Evolutionary conservation across 1,140 invertebrate species (phyloP), one percentile per base, ranked within the genome.

Genomic region (Himalopsyche phryganea): DNA sequence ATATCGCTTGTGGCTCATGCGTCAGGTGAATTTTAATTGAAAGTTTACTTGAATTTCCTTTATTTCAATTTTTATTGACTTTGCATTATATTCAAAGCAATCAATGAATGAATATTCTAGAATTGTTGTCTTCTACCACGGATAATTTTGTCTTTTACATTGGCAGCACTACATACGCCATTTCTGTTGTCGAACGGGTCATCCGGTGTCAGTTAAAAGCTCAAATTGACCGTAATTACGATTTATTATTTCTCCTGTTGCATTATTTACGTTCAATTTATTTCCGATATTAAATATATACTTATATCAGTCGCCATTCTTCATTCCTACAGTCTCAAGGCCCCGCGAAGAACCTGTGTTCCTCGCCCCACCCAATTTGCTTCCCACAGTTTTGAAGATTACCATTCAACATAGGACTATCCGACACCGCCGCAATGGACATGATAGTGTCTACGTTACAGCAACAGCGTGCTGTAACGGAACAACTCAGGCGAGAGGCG

Each of bases 401-500:
- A 19, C 40, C 57, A 19, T 19, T 58, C 75, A 85, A 75, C 81
- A 87, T 88, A 88, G 86, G 85, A 80, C 85, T 89, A 73, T 89
- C 86, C 77, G 86, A 89, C 76, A 89, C 86, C 67, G 85, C 86
- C 79, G 84, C 90, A 80, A 90, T 90, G 87, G 88, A 90, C 81
- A 90, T 91, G 88, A 89, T 91, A 84, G 90, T 91, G 78, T 88
- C 90, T 59, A 92, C 85, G 71, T 79, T 94, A 65, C 91, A 94
- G 75, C 92, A 96, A 75, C 94, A 96, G 76, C 85, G 92, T 65
- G 85, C 90, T 77, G 81, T 96, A 64, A 95, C 94, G 17, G 94
- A 98, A 68, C 95, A 98, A 77, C 83, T 98, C 49, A 83, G 94
- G 48, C 83, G 92, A 17, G 95, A 98, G 76, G 94, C 94, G 18